Evolutionary conservation across 2,113 vertebrate genomes (phyloP), one percentile per base, ranked within the genome.

Genomic region (Pseudois nayaur): DNA sequence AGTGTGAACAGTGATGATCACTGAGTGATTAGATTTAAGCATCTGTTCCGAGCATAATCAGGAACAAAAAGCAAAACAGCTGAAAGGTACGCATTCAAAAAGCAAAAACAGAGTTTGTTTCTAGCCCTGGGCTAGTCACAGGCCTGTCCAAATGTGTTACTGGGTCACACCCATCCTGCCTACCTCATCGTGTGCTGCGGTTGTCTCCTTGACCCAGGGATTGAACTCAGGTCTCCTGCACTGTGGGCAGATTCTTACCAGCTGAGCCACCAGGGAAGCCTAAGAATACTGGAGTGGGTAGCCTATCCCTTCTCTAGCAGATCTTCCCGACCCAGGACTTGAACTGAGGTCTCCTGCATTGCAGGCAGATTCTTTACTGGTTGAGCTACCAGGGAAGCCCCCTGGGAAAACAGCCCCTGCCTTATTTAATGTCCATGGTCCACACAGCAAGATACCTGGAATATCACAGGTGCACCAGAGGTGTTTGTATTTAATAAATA

Each of bases 101-200:
- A 83, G 19, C 31, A 50, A 62, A 76, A 36, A 36, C 19, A 33
- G 40, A 74, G 52, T 64, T 95, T 71, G 40, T 67, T 64, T 92
- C 59, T 50, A 13, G 83, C 25, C 33, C 74, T 52, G 52, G 11
- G 43, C 50, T 87, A n/a, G 84, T 29, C 74, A 27, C 60, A 71
- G 52, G 9, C 50, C 48, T 87, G 17, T 17, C 48, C 48, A 12
- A 60, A 25, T 40, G 40, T 67, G 5, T 76, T 83, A 23, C 48
- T 79, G 40, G 89, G 1, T 45, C 6, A 31, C 36, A 31, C 71
- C 55, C 3, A 1, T 25, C 1, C 15, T 40, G 33, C 60, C 89
- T 5, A 11, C n/a, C 67, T 45, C 54, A 4, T 27, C 1, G 1
- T 33, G 48, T 23, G 12, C 15, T 36, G 16, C 16, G 5, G 8